phyloP scores from a whole-genome alignment of 2,113 vertebrate genomes.

The Aix galericulata region DNA sequence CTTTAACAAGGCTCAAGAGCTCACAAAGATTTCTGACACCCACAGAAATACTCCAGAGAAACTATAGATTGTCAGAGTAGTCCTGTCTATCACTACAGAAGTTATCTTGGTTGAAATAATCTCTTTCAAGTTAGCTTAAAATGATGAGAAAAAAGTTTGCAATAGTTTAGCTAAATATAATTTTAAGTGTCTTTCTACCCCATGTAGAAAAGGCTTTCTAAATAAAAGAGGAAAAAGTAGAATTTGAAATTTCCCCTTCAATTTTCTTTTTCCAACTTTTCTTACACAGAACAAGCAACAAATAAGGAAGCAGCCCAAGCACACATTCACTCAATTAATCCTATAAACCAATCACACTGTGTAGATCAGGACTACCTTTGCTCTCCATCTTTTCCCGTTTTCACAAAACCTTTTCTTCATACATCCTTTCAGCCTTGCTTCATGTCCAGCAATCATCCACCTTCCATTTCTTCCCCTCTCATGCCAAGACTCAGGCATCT shows the following conservation, averaged over 20 bases:
- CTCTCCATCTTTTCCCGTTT: not conserved
- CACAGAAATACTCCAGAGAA: not conserved
- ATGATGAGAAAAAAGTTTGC: not conserved
- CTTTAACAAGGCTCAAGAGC: not conserved
- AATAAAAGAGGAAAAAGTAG: not conserved
- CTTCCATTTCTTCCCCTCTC: not conserved
- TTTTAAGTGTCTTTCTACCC: not conserved
- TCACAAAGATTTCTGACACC: not conserved
- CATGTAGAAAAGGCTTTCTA: not conserved
- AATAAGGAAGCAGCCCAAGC: not conserved
- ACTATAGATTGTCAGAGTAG: not conserved
- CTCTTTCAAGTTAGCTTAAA: not conserved
- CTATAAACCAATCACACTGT: not conserved
- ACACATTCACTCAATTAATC: not conserved
- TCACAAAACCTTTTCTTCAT: not conserved
- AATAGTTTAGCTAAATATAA: not conserved
- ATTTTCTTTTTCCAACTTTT: not conserved
- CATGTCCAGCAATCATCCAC: not conserved
- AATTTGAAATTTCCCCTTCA: not conserved
- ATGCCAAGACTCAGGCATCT: not conserved
- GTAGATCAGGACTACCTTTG: not conserved
- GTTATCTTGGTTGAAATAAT: not conserved
- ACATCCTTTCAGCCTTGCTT: not conserved
- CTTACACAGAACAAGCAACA: not conserved
- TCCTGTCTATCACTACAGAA: not conserved